Percentiles rank a stretch among this genome's conserved stretches.
phyloP scores from a whole-genome alignment of 2,113 vertebrate species.

The Leptocoma aspasia region DNA sequence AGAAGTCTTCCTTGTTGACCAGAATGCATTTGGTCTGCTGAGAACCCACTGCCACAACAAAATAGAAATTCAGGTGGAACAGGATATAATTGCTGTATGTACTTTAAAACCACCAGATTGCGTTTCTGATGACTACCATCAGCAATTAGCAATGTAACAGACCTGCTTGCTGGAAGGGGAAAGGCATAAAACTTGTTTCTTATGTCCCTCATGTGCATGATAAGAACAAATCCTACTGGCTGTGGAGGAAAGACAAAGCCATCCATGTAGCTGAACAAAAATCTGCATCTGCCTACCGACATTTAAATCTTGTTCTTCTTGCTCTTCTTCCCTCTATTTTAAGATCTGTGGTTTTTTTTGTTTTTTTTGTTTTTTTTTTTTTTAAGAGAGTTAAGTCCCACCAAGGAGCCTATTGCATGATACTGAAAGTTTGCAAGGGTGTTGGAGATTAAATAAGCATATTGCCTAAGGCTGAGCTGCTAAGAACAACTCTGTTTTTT shows the following conservation, averaged over 20 bases:
- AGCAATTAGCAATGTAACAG: background rate
- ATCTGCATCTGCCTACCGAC: background rate
- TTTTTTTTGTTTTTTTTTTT: background rate
- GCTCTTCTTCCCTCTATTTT: background rate
- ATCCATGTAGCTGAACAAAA: background rate
- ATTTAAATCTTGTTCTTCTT: background rate
- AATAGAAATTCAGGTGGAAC: constrained; percentile 16
- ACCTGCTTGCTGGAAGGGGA: background rate
- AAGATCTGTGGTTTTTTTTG: no score
- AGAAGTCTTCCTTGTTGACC: background rate
- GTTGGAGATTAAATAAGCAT: background rate
- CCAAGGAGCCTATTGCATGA: background rate
- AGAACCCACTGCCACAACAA: background rate
- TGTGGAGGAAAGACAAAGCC: background rate
- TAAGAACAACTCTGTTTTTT: background rate
- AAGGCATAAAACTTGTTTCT: background rate
- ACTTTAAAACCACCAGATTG: background rate
- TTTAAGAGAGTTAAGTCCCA: background rate
- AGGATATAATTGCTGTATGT: background rate
- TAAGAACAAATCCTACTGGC: background rate
- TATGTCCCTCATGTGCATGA: background rate
- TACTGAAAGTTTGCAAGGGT: background rate
- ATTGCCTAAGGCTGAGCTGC: background rate
- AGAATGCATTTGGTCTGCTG: background rate
- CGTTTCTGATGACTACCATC: background rate